Evolutionary conservation across 35 echinoderm and acorn worm species (phyloP).

Genomic region (Lytechinus pictus): DNA sequence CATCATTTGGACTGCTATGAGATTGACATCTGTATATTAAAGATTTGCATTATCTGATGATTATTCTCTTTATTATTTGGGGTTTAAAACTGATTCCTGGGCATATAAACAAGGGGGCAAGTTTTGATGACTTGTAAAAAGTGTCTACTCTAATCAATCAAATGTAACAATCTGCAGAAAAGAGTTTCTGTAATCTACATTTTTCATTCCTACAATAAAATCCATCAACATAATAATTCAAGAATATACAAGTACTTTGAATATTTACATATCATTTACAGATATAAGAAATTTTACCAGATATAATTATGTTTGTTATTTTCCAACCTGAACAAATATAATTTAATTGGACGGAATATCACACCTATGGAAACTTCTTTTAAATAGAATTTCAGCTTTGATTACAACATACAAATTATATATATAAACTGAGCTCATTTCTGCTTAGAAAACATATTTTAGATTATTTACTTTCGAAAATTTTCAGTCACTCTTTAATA

Average conservation of each 20-base stretch:
- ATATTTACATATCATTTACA: not conserved
- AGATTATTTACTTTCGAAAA: not conserved
- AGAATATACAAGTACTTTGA: not conserved
- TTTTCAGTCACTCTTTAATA: no score
- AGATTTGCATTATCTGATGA: no score
- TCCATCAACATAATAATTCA: not conserved
- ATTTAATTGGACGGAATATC: not conserved
- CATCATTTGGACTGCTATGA: no score
- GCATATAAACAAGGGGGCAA: no score
- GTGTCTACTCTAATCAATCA: no score
- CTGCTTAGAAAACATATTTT: not conserved
- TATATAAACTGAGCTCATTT: not conserved
- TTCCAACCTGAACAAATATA: not conserved
- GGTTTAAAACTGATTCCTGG: no score
- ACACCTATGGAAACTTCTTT: not conserved
- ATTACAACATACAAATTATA: not conserved
- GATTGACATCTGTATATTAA: no score
- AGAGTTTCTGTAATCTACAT: not conserved
- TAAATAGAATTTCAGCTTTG: not conserved
- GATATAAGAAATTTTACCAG: not conserved
- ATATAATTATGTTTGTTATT: not conserved
- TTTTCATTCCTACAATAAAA: not conserved
- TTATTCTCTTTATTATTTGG: no score
- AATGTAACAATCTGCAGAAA: no score
- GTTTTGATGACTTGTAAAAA: no score